Base-by-base conservation (phyloP, 2,113 vertebrate genomes). In the Tetraodon nigroviridis region DNA sequence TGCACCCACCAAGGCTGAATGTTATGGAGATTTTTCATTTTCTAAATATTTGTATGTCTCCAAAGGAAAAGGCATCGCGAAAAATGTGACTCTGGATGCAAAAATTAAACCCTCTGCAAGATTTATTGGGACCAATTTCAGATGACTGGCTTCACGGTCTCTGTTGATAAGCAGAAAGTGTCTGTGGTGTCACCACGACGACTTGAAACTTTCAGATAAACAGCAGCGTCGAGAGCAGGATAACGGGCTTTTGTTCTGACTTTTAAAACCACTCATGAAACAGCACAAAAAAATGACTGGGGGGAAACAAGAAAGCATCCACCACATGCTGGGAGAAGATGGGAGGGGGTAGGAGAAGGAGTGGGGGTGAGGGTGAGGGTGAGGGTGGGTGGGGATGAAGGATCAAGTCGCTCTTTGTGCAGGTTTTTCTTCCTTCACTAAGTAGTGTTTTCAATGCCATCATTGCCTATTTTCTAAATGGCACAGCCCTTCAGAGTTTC, bases 51-150 rank as follows among this genome's bases (percentile, higher is more conserved):
- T 11, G 32, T 37, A 37, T 2, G 32, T 11, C 7, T 37, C 1
- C 8, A 2, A 37, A 37, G 11, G 6, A 27, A 27, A 27, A 27
- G 3, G 24, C 24, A 27, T 27, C 24, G 7, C 24, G 4, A 27
- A 27, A 27, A 27, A 27, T 27, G 24, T 27, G 24, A 27, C 24
- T 6, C 24, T 6, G 1, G 24, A 27, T 27, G 24, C 24, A 27
- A 27, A 27, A 27, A 27, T 27, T 6, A 3, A 6, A 27, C 5
- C 24, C 24, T 27, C 24, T 27, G 24, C 24, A 27, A 70, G 79
- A 60, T 72, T 67, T 80, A 64, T 81, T 75, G 62, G 55, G 24
- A 8, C 24, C 40, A 61, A 62, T 82, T 76, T 76, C 22, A 16
- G 32, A 73, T 27, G 48, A 41, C n/a, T 24, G 14, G 57, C 54